Percentiles rank a stretch among this genome's conserved stretches.
These are phyloP conservation scores for Stigmatopora argus DNA, from an alignment of 2,113 vertebrate species.

Conservation along the genomic window DNA sequence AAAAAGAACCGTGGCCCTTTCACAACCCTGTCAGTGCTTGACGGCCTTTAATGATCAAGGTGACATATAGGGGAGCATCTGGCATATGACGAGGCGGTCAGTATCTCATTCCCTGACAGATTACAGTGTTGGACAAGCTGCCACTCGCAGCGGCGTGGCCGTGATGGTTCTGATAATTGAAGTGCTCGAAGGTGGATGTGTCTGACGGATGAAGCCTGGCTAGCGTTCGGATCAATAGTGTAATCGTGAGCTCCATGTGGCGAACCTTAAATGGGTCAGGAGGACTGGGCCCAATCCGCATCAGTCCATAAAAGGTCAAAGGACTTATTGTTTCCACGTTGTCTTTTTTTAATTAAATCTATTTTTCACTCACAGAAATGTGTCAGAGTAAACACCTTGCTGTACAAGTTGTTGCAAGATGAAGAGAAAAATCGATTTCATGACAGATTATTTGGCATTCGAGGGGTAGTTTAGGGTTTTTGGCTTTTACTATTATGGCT, in stretches of 20 bases:
- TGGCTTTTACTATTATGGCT: slow-evolving; percentile 38
- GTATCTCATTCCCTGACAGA: slow-evolving; percentile 67
- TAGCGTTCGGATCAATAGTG: slow-evolving; percentile 67
- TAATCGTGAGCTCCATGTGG: slow-evolving; percentile 65
- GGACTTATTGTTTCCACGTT: slow-evolving; percentile 24
- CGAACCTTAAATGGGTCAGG: slow-evolving; percentile 46
- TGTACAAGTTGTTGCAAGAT: background rate
- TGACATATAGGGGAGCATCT: slow-evolving; percentile 61
- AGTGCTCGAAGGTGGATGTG: slow-evolving; percentile 65
- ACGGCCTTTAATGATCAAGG: slow-evolving; percentile 62
- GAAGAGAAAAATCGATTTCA: background rate
- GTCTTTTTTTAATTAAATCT: slow-evolving; percentile 31
- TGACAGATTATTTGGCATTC: slow-evolving; percentile 31
- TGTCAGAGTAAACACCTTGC: slow-evolving; percentile 19
- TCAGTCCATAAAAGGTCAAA: slow-evolving; percentile 37
- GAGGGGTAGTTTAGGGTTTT: slow-evolving; percentile 35
- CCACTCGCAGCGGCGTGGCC: slow-evolving; percentile 55
- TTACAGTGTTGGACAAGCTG: slow-evolving; percentile 67
- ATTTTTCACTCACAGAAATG: slow-evolving; percentile 23
- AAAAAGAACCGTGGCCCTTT: slow-evolving; percentile 42
- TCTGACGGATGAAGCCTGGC: slow-evolving; percentile 63
- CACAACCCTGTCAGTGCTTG: slow-evolving; percentile 42
- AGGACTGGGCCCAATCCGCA: slow-evolving; percentile 29
- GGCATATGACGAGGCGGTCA: slow-evolving; percentile 44
- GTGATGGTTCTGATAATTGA: slow-evolving; percentile 73